phyloP scores from a whole-genome alignment of 2,888 invertebrate species.

The Callyntrura guangdongensis region DNA sequence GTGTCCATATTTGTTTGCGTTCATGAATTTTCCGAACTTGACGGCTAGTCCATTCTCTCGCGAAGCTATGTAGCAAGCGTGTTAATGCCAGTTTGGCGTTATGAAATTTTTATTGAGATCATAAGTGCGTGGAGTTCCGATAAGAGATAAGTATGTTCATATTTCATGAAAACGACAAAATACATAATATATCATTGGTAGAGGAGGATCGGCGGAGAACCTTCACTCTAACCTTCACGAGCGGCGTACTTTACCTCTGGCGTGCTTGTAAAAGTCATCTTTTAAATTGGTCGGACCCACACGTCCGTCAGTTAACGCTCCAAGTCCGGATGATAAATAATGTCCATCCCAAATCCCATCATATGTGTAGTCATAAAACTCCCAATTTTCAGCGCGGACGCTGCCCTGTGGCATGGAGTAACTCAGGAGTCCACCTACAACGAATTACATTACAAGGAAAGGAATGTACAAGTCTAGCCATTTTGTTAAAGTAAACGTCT shows the following conservation, averaged over 20 bases:
- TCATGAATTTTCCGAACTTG: conserved; percentile 1
- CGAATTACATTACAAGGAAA: background rate
- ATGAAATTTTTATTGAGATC: conserved; percentile 68
- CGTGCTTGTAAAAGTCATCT: conserved; percentile 88
- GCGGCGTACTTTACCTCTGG: conserved; percentile 86
- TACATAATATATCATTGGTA: conserved; percentile 45
- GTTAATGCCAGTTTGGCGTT: conserved; percentile 22
- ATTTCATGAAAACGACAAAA: conserved; percentile 44
- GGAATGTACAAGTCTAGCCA: background rate
- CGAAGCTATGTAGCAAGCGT: background rate
- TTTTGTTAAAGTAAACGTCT: background rate
- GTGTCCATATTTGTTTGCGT: background rate
- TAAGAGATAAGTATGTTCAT: conserved; percentile 50
- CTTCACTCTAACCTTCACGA: background rate
- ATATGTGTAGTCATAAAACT: conserved; percentile 94
- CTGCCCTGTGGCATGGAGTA: conserved; percentile 96
- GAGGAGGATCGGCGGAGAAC: conserved; percentile 10
- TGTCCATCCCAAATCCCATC: conserved; percentile 94
- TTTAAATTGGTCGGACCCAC: conserved; percentile 92
- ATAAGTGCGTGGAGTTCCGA: conserved; percentile 50
- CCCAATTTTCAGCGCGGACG: conserved; percentile 92
- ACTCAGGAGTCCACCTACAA: conserved; percentile 92
- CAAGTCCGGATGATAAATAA: conserved; percentile 90
- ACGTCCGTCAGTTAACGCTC: conserved; percentile 94
- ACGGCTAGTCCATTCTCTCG: background rate